phyloP scores from a whole-genome alignment of 2,113 vertebrate genomes.

The Tragelaphus buxtoni region DNA sequence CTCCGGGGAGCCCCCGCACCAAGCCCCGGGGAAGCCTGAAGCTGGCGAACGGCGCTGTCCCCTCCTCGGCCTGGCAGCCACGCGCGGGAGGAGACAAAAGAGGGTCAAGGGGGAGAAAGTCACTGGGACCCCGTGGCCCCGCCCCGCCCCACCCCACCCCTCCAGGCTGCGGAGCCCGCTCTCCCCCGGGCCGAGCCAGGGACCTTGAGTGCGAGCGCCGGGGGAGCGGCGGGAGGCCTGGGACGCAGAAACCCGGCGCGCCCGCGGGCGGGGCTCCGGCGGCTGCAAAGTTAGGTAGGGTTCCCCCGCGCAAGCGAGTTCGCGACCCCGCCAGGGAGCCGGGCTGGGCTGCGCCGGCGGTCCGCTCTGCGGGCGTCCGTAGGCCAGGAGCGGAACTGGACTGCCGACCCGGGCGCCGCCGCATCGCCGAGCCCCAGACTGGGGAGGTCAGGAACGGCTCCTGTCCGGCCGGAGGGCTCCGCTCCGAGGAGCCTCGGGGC shows the following conservation, averaged over 20 bases:
- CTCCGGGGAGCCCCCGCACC: constrained; percentile 81
- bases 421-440: not conserved
- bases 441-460: not conserved
- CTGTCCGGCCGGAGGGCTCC: not conserved
- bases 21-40: constrained; percentile 78
- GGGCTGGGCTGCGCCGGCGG: not conserved
- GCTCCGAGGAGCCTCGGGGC: not conserved
- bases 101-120: constrained; percentile 52
- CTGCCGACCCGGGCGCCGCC: not conserved
- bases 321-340: constrained; percentile 37
- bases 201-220: too few relatives aligned
- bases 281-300: constrained; percentile 64
- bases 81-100: constrained; percentile 69
- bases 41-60: constrained; percentile 81
- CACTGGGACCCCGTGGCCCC: constrained; percentile 24
- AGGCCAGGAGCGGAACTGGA: not conserved
- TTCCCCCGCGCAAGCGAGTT: constrained; percentile 55
- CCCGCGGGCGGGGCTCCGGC: constrained; percentile 37
- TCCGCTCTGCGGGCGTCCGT: not conserved
- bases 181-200: not conserved
- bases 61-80: constrained; percentile 78
- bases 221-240: not conserved
- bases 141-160: not conserved
- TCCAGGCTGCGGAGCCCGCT: not conserved
- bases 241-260: not conserved